Base-by-base conservation (phyloP, 2,888 invertebrate genomes). In the Sipha maydis region DNA sequence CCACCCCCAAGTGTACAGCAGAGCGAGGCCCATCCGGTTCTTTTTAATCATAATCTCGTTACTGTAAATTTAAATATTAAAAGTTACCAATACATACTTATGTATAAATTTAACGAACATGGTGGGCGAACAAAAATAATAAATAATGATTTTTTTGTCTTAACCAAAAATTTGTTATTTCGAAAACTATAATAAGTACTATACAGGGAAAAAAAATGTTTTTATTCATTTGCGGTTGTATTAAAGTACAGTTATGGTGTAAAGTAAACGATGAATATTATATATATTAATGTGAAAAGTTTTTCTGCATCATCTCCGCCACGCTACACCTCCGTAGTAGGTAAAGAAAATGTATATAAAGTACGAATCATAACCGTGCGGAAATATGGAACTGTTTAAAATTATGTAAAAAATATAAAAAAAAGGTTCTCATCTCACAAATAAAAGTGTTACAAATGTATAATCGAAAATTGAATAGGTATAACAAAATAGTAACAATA, bases 211-310 rank as follows among this genome's bases (percentile, higher is more conserved):
- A 34, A 28, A 41, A 67, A 41, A 34, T 82, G n/a, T 82, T 82
- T 67, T 82, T 69, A 48, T 82, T 82, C 69, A 69, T 83, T 83
- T 83, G 14, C 54, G 31, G 21, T 38, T 61, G n/a, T n/a, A 54
- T 83, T 73, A 83, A 75, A 83, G n/a, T 34, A n/a, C 31, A 9
- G 75, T 38, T 75, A n/a, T 56, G 54, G 73, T 56, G 73, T 56
- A 75, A 56, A 61, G 61, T 38, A 75, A 83, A 83, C 83, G 83
- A 83, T 83, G 83, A 75, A 83, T 83, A 38, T 83, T 83, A 61
- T 83, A 75, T 83, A 28, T 56, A 75, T 83, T 83, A 83, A 83
- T 75, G 56, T 75, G 56, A 75, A 83, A 83, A 83, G 75, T 83
- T 83, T 83, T 83, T 73, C 71, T 54, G 34, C 83, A 34, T n/a